These are phyloP conservation scores for Cephus cinctus DNA, from an alignment of 1,140 invertebrate species.

Conservation along the genomic window DNA sequence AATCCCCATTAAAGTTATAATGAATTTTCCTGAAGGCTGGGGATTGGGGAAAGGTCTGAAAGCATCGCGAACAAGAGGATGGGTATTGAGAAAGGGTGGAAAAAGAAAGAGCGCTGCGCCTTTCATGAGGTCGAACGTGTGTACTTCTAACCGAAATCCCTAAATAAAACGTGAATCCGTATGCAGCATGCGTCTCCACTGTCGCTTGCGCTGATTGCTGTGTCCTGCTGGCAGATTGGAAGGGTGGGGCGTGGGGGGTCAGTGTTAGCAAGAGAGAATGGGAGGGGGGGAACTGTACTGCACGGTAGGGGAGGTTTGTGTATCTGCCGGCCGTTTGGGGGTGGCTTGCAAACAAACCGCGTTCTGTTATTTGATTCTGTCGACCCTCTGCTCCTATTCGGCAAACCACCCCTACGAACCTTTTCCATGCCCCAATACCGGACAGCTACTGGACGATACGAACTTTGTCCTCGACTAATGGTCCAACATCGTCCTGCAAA, in stretches of 20 bases:
- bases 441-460: too few species aligned
- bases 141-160: conserved; percentile 30
- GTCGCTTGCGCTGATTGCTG: conserved; percentile 28
- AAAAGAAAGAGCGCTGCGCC: too few species aligned
- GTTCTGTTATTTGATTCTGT: conserved; percentile 42
- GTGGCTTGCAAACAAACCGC: conserved; percentile 42
- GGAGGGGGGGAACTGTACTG: conserved; percentile 6
- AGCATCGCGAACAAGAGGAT: too few species aligned
- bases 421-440: conserved; percentile 21
- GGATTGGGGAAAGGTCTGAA: conserved; percentile 1
- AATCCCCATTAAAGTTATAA: conserved; percentile 29
- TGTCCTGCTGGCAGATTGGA: conserved; percentile 22
- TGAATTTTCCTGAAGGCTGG: conserved; percentile 22
- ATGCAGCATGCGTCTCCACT: conserved; percentile 24
- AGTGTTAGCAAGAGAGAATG: not conserved
- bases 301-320: not conserved
- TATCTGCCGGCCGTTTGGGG: conserved; percentile 23
- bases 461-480: too few species aligned
- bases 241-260: not conserved
- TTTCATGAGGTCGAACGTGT: conserved; percentile 10
- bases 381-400: conserved; percentile 21
- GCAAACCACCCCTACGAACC: conserved; percentile 19
- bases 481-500: too few species aligned
- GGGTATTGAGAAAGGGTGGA: too few species aligned
- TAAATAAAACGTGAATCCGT: conserved; percentile 32